Evolutionary conservation across 2,113 vertebrate species (phyloP).

Genomic region (Plectropomus leopardus): DNA sequence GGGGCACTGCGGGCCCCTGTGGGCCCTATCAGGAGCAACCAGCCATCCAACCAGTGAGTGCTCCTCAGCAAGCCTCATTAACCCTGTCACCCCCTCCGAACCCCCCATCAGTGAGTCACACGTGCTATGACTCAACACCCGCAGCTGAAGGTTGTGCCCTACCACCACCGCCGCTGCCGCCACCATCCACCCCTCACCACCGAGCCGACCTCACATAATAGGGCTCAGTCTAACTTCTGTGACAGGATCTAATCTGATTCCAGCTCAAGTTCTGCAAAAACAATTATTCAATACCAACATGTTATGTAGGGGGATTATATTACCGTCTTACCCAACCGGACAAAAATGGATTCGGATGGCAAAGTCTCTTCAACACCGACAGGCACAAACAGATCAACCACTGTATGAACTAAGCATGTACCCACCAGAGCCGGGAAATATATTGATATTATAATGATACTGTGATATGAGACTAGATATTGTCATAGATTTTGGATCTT

Average conservation of each 20-base stretch:
- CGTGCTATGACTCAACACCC: constrained; percentile 74
- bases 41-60: constrained; percentile 64
- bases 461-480: too few species aligned
- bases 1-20: constrained; percentile 38
- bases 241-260: constrained; percentile 64
- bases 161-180: constrained; percentile 26
- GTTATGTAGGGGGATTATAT: constrained; percentile 16
- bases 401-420: too few species aligned
- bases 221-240: constrained; percentile 30
- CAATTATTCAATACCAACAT: constrained; percentile 48
- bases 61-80: constrained; percentile 68
- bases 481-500: too few species aligned
- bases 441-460: too few species aligned
- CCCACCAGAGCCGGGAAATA: too few species aligned
- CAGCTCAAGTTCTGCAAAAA: constrained; percentile 58
- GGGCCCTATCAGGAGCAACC: constrained; percentile 60
- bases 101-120: constrained; percentile 66
- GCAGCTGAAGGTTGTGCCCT: constrained; percentile 31
- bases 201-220: constrained; percentile 20
- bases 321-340: constrained; percentile 30
- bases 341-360: constrained; percentile 31
- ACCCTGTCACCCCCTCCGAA: constrained; percentile 41
- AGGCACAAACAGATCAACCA: not conserved
- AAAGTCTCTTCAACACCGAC: not conserved
- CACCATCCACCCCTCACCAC: constrained; percentile 44